phyloP scores from a whole-genome alignment of 2,797 vertebrate species.

The Eidolon dupreanum region DNA sequence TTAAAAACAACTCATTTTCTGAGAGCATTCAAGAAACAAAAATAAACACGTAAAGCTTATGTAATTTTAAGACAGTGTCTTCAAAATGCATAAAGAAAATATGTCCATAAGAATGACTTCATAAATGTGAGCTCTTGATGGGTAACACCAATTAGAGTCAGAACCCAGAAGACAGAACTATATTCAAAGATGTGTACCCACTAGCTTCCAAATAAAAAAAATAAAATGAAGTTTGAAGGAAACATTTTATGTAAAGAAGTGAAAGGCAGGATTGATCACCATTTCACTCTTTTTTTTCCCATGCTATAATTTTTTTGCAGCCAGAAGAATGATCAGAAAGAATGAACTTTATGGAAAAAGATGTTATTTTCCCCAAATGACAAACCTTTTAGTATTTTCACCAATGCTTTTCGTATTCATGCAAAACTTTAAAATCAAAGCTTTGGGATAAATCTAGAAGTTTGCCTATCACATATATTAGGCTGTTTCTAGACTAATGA shows the following conservation, averaged over 20 bases:
- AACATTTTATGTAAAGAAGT: slow-evolving; percentile 24
- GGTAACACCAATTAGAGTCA: not conserved
- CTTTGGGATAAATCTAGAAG: not conserved
- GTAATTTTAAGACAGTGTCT: not conserved
- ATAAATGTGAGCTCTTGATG: not conserved
- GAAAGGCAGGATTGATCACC: not conserved
- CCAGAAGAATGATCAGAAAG: not conserved
- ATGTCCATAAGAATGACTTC: not conserved
- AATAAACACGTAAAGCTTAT: not conserved
- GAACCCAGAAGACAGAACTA: not conserved
- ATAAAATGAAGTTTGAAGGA: slow-evolving; percentile 15
- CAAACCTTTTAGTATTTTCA: slow-evolving; percentile 10
- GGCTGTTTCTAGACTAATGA: not conserved
- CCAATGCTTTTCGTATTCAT: not conserved
- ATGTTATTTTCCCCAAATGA: slow-evolving; percentile 6
- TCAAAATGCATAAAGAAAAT: not conserved
- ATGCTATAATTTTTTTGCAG: not conserved
- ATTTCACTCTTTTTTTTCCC: not conserved
- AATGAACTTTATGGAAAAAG: slow-evolving; percentile 4
- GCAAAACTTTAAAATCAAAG: slow-evolving; percentile 21
- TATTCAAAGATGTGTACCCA: not conserved
- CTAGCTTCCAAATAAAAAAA: not conserved
- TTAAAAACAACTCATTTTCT: slow-evolving; percentile 15
- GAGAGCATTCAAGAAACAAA: not conserved
- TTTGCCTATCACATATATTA: not conserved